Evolutionary conservation across 2,797 vertebrate genomes (phyloP).

Genomic region (Antennarius maculatus): DNA sequence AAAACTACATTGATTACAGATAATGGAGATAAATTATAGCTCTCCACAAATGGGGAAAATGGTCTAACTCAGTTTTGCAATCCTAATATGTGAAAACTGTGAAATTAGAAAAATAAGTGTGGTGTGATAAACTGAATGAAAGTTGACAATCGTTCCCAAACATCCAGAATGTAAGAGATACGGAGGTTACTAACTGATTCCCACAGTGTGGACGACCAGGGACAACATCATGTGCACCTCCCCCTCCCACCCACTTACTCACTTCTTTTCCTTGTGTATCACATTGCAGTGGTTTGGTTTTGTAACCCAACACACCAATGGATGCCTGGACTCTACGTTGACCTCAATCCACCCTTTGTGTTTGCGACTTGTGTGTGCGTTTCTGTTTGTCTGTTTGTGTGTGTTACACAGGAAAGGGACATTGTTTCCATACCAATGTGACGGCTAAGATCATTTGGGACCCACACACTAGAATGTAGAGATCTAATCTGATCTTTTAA

Average conservation of each 20-base stretch:
- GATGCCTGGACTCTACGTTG: slow-evolving; percentile 46
- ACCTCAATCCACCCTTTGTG: slow-evolving; percentile 77
- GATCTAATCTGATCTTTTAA: background rate
- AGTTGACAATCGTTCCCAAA: too few relatives aligned
- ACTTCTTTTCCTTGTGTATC: slow-evolving; percentile 53
- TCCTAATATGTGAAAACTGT: too few relatives aligned
- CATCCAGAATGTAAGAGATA: too few relatives aligned
- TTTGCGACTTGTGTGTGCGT: slow-evolving; percentile 50
- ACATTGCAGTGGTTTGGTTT: slow-evolving; percentile 39
- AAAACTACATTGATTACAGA: too few relatives aligned
- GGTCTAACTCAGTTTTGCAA: too few relatives aligned
- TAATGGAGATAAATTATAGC: too few relatives aligned
- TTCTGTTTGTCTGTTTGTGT: slow-evolving; percentile 56
- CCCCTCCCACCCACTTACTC: background rate
- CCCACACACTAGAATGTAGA: slow-evolving; percentile 3
- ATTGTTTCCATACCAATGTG: slow-evolving; percentile 44
- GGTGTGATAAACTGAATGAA: too few relatives aligned
- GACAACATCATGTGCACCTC: background rate
- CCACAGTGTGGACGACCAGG: too few relatives aligned
- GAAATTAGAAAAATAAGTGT: too few relatives aligned
- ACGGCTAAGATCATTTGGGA: slow-evolving; percentile 24
- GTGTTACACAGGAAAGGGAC: slow-evolving; percentile 19
- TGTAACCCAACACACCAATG: slow-evolving; percentile 70
- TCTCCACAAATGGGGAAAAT: too few relatives aligned
- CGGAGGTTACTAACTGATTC: too few relatives aligned